Conservation (phyloP, 2,113 vertebrate genomes). For the Passer domesticus region DNA sequence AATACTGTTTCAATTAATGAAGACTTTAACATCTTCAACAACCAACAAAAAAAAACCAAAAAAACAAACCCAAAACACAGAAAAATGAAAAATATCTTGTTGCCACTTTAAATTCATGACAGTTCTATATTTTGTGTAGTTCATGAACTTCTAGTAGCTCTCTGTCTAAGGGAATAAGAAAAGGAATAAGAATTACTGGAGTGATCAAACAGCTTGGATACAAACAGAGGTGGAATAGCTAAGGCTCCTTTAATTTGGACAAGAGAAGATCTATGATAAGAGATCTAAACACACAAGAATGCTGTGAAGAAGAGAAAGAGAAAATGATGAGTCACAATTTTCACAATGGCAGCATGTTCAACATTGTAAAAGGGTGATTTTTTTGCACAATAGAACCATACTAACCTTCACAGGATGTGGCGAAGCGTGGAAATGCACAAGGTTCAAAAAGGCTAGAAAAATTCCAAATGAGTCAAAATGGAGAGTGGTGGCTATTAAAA, state of each 20-base stretch:
- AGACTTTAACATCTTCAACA: not conserved
- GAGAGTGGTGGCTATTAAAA: not conserved
- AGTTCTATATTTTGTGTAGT: not conserved
- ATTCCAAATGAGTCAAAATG: not conserved
- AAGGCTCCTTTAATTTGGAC: not conserved
- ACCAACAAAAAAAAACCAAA: no score
- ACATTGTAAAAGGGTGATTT: not conserved
- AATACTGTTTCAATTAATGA: not conserved
- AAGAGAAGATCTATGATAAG: not conserved
- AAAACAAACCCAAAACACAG: not conserved
- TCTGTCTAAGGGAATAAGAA: not conserved
- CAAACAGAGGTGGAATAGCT: not conserved
- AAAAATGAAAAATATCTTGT: not conserved
- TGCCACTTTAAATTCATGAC: not conserved
- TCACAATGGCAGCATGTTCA: not conserved
- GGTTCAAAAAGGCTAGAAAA: not conserved
- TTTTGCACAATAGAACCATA: not conserved
- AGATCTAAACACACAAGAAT: slow-evolving; percentile 1
- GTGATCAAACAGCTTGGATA: not conserved
- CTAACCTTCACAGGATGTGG: not conserved
- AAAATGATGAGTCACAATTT: slow-evolving; percentile 31
- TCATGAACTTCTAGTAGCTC: not conserved
- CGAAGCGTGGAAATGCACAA: not conserved
- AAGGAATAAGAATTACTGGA: not conserved
- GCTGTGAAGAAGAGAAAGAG: not conserved